Evolutionary conservation across 2,888 invertebrate genomes (phyloP), one percentile per base, ranked within the genome.

Genomic region (Acrobasis consociella): DNA sequence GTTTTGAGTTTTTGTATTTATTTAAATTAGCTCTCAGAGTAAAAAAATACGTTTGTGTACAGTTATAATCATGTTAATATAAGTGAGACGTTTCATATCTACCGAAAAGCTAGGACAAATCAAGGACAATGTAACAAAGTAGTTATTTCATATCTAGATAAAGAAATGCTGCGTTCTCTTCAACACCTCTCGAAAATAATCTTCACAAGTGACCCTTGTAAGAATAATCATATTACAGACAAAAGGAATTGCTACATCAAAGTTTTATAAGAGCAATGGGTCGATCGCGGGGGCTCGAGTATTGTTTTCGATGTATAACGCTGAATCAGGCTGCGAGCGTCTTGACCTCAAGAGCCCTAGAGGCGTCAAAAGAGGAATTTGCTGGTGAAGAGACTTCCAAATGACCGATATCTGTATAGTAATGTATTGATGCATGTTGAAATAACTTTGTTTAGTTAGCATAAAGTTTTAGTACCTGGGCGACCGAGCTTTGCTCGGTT

Each of bases 261-360:
- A 76, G 71, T 78, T 81, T 78, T 67, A 77, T 72, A 73, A 77
- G 73, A 75, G 74, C 72, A 75, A 72, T 72, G 75, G 73, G 69
- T 72, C 65, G 60, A 75, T 75, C 76, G n/a, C 56, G 1, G 38
- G 8, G 74, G 74, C 78, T 70, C 68, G 76, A 79, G 77, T 72
- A 74, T 79, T 80, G 79, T 81, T 83, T 78, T 80, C 71, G 67
- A 78, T 76, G 78, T 73, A 75, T 70, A 79, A 72, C 71, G 84
- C 85, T 82, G 83, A 82, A 70, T 80, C 78, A 75, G 75, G 62
- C 64, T 64, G 69, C 75, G 78, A 63, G 62, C 65, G 67, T 62
- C 80, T 81, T 70, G 67, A 69, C 68, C 67, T 77, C 69, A 52
- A 58, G 39, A 51, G 42, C 42, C 42, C 49, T 49, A 55, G 37